Evolutionary conservation across 2,888 invertebrate genomes (phyloP), one percentile per base, ranked within the genome.

Genomic region (Marasmarcha lunaedactyla): DNA sequence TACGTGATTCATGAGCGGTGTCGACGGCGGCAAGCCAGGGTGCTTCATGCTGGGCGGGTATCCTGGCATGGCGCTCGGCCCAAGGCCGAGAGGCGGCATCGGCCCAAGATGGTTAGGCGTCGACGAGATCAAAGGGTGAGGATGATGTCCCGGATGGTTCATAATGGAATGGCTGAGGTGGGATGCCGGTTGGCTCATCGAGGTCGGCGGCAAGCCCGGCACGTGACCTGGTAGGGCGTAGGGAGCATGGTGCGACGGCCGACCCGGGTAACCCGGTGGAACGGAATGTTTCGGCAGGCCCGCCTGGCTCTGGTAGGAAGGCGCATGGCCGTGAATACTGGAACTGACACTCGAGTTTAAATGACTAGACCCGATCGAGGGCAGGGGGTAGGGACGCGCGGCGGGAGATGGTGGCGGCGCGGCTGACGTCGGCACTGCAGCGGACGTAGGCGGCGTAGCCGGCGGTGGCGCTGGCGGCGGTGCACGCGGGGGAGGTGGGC

Each of bases 351-450:
- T 77, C 51, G 79, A 76, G 73, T 71, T 79, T 63, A 71, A 70
- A 70, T 81, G 81, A 81, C 81, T 81, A 81, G 81, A 81, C 63
- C 77, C 78, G 67, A 79, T 76, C 55, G 73, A 59, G 52, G 78
- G 71, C 55, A 64, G 54, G 47, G 72, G 71, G 47, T 68, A 77
- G 48, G 77, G 69, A 55, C 78, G 78, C 45, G 74, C 71, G 45
- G 62, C 57, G 39, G 71, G 70, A 45, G 67, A 67, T 42, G 61
- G 63, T 48, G 79, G 72, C 35, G 79, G 73, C 46, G 60, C 53
- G 47, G 71, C 65, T 4, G 34, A 9, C 14, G 12, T 62, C 46
- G 66, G 65, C 60, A 51, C 41, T 47, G 60, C 43, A 52, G 46
- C 27, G 55, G 46, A 33, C 49, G 44, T 15, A 52, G 44, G 58